Conservation (phyloP, 2,113 vertebrate genomes). For the Empidonax traillii region DNA sequence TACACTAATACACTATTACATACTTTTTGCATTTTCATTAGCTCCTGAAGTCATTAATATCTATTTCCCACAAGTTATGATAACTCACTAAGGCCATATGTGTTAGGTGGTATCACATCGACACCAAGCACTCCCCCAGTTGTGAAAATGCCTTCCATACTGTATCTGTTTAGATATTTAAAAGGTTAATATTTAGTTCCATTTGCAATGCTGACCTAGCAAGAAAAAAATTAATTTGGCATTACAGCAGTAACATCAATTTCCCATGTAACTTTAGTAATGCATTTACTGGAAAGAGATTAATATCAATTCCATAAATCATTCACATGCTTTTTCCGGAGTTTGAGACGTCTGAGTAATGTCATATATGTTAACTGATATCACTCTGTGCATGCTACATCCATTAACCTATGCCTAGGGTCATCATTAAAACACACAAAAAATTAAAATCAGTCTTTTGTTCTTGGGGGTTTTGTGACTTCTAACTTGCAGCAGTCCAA, state of each 20-base stretch:
- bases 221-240: slow-evolving; percentile 87
- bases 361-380: slow-evolving; percentile 89
- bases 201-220: slow-evolving; percentile 83
- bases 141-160: slow-evolving; percentile 40
- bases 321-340: slow-evolving; percentile 89
- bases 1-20: background rate
- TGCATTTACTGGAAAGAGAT: slow-evolving; percentile 96
- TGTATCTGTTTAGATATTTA: slow-evolving; percentile 66
- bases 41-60: background rate
- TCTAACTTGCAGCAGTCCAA: slow-evolving; percentile 20
- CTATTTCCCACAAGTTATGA: background rate
- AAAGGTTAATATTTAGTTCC: slow-evolving; percentile 80
- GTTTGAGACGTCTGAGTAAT: slow-evolving; percentile 83
- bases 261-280: slow-evolving; percentile 88
- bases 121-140: background rate
- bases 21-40: background rate
- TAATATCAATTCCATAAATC: slow-evolving; percentile 98
- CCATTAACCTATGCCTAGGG: slow-evolving; percentile 87
- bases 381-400: slow-evolving; percentile 75
- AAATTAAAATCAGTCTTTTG: slow-evolving; percentile 57
- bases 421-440: slow-evolving; percentile 77
- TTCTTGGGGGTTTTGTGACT: slow-evolving; percentile 37
- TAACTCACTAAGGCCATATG: background rate
- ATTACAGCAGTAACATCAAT: slow-evolving; percentile 87
- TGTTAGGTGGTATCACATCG: background rate